phyloP scores from a whole-genome alignment of 2,113 vertebrate species.

The Ciconia maguari region DNA sequence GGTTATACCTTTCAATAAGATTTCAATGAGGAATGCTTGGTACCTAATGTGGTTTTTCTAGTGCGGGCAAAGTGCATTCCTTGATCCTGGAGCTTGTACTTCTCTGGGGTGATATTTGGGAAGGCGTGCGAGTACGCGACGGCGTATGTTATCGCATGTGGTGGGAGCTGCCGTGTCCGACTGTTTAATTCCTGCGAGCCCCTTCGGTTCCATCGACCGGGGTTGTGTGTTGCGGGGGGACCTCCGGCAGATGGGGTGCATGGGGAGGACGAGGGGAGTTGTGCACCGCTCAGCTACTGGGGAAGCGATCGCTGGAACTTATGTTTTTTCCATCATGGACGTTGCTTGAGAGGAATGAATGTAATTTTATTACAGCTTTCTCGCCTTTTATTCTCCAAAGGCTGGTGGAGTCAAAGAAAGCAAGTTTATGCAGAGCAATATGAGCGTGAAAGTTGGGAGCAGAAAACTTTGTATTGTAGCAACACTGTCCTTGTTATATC shows the following conservation, averaged over 20 bases:
- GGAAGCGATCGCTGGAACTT: accelerated
- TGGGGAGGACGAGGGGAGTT: not conserved
- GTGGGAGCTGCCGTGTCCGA: not conserved
- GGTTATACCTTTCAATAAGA: not conserved
- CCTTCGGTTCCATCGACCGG: not conserved
- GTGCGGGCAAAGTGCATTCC: not conserved
- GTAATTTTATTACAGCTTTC: not conserved
- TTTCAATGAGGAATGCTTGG: not conserved
- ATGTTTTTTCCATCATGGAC: accelerated
- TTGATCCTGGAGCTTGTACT: not conserved
- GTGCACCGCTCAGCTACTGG: accelerated
- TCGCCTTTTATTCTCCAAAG: not conserved
- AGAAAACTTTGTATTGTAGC: conserved; percentile 2
- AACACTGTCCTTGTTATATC: accelerated
- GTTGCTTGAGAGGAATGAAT: accelerated
- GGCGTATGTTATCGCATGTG: accelerated
- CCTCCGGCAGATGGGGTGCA: not conserved
- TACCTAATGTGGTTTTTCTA: accelerated
- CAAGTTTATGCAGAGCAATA: not conserved
- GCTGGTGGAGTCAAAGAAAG: not conserved
- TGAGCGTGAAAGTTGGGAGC: not conserved
- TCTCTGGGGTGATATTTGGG: not conserved
- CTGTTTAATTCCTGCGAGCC: accelerated
- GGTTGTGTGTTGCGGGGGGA: not conserved
- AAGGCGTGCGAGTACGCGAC: accelerated